A percentile compares a stretch with the other conserved stretches of the same genome.
These are phyloP conservation scores for Knipowitschia caucasica DNA, from an alignment of 2,797 vertebrate genomes.

Conservation along the genomic window DNA sequence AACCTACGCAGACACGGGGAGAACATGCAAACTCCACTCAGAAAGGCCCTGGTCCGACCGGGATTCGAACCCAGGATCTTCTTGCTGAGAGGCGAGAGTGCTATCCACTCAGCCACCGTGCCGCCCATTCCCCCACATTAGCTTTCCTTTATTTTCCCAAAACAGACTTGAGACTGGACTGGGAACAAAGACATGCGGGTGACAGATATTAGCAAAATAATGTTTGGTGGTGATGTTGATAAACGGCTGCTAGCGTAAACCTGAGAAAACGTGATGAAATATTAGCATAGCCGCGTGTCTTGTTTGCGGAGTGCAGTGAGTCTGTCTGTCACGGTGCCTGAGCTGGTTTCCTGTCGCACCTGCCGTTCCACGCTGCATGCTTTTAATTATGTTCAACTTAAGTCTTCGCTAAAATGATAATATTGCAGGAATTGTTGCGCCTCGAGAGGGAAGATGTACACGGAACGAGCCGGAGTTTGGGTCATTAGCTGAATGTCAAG, in stretches of 20 bases:
- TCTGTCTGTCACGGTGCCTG: not conserved
- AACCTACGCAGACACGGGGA: no score
- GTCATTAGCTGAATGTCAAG: no score
- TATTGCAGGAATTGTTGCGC: not conserved
- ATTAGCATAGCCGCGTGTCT: not conserved
- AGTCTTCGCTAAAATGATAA: not conserved
- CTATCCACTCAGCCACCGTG: no score
- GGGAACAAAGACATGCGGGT: not conserved
- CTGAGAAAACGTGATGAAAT: conserved; percentile 2
- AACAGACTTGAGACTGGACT: not conserved
- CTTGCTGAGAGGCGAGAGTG: no score
- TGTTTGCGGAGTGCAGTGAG: not conserved
- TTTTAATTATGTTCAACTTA: conserved; percentile 1
- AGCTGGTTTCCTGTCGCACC: not conserved
- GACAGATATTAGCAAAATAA: not conserved
- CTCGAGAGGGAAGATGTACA: not conserved
- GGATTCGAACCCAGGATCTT: no score
- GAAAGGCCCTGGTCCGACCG: no score
- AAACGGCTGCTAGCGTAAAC: not conserved
- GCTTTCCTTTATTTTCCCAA: not conserved
- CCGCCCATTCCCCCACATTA: no score
- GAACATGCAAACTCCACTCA: no score
- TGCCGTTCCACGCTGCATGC: not conserved
- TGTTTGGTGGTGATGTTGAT: conserved; percentile 1
- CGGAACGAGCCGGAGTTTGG: no score